Evolutionary conservation across 23 tunicate species (phyloP).

Genomic region (Styela plicata): DNA sequence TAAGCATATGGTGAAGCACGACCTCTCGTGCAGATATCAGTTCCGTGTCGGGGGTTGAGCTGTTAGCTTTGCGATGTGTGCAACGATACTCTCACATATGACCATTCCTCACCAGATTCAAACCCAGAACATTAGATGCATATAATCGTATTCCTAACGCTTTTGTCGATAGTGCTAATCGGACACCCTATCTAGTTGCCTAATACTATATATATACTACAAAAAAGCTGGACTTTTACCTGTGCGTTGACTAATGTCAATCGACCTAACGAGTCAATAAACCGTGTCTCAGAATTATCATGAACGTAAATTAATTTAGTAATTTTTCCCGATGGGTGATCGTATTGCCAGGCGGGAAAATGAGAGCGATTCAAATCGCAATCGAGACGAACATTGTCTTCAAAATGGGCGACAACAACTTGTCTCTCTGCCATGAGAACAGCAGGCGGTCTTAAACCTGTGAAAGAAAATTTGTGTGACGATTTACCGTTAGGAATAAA

Average conservation of each 20-base stretch:
- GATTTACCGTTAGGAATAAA: too few species aligned
- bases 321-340: slow-evolving; percentile 6
- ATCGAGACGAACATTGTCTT: background rate
- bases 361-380: background rate
- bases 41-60: too few species aligned
- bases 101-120: too few species aligned
- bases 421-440: background rate
- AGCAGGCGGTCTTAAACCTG: slow-evolving; percentile 1
- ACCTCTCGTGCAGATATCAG: too few species aligned
- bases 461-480: too few species aligned
- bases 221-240: slow-evolving; percentile 6
- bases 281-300: background rate
- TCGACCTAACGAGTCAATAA: background rate
- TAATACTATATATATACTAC: too few species aligned
- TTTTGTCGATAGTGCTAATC: background rate
- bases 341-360: slow-evolving; percentile 16
- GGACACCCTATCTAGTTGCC: too few species aligned
- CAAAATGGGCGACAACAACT: background rate
- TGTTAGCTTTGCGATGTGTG: too few species aligned
- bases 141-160: too few species aligned
- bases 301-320: background rate
- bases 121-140: too few species aligned
- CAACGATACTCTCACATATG: too few species aligned
- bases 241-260: background rate
- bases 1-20: too few species aligned